A percentile compares a stretch with the other conserved stretches of the same genome.
Conservation (phyloP, 2,797 vertebrate genomes). For the Lithobates sylvaticus region DNA sequence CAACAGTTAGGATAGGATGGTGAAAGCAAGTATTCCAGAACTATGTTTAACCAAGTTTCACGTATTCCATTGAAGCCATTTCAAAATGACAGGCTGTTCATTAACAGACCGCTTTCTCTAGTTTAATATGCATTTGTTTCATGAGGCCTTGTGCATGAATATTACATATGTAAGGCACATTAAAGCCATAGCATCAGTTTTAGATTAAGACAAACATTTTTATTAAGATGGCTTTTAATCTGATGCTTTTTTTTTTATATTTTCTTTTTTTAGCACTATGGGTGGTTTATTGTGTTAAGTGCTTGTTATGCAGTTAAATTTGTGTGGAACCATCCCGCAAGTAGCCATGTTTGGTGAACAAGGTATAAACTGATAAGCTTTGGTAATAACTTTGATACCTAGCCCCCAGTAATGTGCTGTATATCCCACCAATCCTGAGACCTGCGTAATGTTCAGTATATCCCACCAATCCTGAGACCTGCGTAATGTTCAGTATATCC, state of each 20-base stretch:
- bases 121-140: background rate
- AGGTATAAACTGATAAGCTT: constrained; percentile 44
- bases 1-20: background rate
- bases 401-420: background rate
- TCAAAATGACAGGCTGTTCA: no score
- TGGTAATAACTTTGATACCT: no score
- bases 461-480: no score
- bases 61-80: background rate
- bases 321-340: background rate
- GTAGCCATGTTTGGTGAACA: constrained; percentile 31
- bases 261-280: no score
- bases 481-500: background rate
- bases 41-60: background rate
- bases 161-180: background rate
- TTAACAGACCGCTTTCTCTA: background rate
- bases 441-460: no score
- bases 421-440: background rate
- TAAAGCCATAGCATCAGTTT: background rate
- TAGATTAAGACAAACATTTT: no score
- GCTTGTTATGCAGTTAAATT: background rate
- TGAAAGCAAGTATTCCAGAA: background rate
- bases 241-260: no score
- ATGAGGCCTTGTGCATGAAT: background rate
- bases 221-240: no score
- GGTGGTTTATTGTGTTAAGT: background rate